Evolutionary conservation across 2,888 invertebrate species (phyloP), one percentile per base, ranked within the genome.

Genomic region (Lissocephala sabroskyi): DNA sequence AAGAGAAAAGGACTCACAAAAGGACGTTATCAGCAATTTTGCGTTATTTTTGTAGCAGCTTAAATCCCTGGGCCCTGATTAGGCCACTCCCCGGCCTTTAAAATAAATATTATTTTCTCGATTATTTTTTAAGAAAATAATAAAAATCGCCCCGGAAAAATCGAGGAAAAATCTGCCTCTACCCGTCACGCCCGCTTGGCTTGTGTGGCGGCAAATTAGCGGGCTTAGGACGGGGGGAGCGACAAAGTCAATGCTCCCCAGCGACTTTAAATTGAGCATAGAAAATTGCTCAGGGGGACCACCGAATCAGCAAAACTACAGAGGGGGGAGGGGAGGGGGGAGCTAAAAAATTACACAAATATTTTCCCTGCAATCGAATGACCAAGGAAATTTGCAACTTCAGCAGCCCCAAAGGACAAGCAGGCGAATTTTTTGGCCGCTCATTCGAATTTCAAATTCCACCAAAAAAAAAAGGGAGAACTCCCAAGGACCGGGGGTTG

Each of bases 101-200:
- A 77, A 79, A 79, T 71, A 66, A 80, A 81, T 81, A 81, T 81
- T 81, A n/a, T 52, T 78, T 62, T 50, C 75, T 77, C 66, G 71
- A 70, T 75, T 77, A 70, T 45, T 73, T 42, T 53, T 44, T 54
- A 40, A 53, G 55, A 74, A 74, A 73, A 65, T 50, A 55, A 60
- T 54, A 52, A 59, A 59, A 60, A 62, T 62, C 56, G 56, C 57
- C 60, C 59, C 58, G 50, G 5, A 48, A 47, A 43, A 41, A 32
- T 35, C 18, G 36, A 26, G 41, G 16, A 43, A 53, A 32, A 32
- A 1, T 13, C 13, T 62, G 42, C 47, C 36, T 42, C 19, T 11
- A 35, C 5, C 23, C 33, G 14, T 32, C 45, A 23, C 4, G 23
- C n/a, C n/a, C n/a, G n/a, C n/a, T n/a, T n/a, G n/a, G n/a, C n/a